A percentile compares a stretch with the other conserved stretches of the same genome.
These are phyloP conservation scores for Adineta ricciae DNA, from an alignment of 2,888 invertebrate species.

Conservation along the genomic window DNA sequence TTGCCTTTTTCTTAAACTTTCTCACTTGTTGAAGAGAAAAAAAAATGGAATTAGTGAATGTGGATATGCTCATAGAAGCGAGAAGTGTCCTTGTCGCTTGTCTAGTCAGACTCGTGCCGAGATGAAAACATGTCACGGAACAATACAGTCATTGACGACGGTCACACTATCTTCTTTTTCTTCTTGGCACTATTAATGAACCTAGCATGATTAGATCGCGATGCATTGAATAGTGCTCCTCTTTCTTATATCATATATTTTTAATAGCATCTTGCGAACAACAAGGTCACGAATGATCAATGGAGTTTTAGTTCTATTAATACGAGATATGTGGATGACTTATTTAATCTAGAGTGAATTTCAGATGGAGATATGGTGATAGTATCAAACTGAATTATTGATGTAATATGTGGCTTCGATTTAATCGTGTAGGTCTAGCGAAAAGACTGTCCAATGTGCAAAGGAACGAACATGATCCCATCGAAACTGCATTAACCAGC, in stretches of 20 bases:
- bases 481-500: no score
- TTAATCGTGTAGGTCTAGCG: no score
- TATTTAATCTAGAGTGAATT: not conserved
- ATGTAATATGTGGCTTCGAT: no score
- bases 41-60: not conserved
- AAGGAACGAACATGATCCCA: no score
- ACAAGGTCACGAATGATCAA: not conserved
- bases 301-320: not conserved
- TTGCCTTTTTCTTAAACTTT: not conserved
- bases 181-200: not conserved
- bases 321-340: not conserved
- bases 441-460: no score
- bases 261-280: not conserved
- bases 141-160: not conserved
- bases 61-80: not conserved
- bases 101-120: not conserved
- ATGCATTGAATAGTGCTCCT: not conserved
- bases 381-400: not conserved
- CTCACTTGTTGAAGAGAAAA: not conserved
- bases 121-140: not conserved
- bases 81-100: not conserved
- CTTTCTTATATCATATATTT: not conserved
- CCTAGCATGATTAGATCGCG: not conserved
- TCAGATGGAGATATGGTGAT: not conserved
- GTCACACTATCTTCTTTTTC: not conserved